phyloP scores from a whole-genome alignment of 2,797 vertebrate species.

The Takifugu ocellatus region DNA sequence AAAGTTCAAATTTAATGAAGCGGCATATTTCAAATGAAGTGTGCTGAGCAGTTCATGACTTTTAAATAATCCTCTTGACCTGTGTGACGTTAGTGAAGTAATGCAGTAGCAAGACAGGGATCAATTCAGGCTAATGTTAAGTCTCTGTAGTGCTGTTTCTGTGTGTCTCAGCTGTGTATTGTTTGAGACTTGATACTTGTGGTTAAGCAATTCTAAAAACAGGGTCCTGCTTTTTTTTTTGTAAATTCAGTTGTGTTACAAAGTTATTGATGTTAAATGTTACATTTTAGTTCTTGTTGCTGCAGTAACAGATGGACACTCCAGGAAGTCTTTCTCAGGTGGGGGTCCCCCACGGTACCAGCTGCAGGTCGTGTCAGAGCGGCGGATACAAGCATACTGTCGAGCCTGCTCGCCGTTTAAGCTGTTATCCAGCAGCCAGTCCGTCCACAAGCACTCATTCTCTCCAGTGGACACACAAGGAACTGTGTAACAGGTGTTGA shows the following conservation, averaged over 20 bases:
- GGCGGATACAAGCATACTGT: slow-evolving; percentile 86
- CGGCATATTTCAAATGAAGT: slow-evolving; percentile 4
- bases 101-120: slow-evolving; percentile 47
- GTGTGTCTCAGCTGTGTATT: slow-evolving; percentile 1
- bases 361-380: slow-evolving; percentile 83
- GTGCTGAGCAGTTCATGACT: slow-evolving; percentile 3
- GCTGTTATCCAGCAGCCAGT: slow-evolving; percentile 85
- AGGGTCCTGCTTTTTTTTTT: too few relatives aligned
- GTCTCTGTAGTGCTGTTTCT: slow-evolving; percentile 33
- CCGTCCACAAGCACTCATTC: slow-evolving; percentile 90
- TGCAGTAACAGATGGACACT: too few relatives aligned
- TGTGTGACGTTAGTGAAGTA: slow-evolving; percentile 47
- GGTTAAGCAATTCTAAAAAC: too few relatives aligned
- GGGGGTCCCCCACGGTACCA: slow-evolving; percentile 85
- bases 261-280: too few relatives aligned
- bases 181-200: too few relatives aligned
- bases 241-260: too few relatives aligned
- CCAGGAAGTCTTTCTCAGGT: slow-evolving; percentile 85
- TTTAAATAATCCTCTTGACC: slow-evolving; percentile 23
- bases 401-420: slow-evolving; percentile 85
- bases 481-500: slow-evolving; percentile 83
- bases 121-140: slow-evolving; percentile 44
- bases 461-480: slow-evolving; percentile 78
- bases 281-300: too few relatives aligned
- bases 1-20: slow-evolving; percentile 5